Evolutionary conservation across 2,888 invertebrate genomes (phyloP).

Genomic region (Orchesellides sinensis): DNA sequence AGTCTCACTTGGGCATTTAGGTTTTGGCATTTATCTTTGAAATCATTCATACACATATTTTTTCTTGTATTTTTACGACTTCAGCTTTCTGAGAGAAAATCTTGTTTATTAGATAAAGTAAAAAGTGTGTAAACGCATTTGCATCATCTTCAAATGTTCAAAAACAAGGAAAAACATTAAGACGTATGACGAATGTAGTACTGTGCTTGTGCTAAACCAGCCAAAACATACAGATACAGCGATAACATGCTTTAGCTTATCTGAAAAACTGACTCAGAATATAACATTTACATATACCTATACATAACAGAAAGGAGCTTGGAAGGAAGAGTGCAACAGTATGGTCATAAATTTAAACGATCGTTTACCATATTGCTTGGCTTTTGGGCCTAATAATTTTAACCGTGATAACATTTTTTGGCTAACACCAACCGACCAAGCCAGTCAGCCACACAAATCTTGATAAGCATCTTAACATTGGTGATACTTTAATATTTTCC

Average conservation of each 20-base stretch:
- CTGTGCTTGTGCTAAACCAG: too few relatives aligned
- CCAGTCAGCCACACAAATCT: neutral
- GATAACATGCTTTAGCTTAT: neutral
- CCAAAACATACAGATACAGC: too few relatives aligned
- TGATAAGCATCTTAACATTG: neutral
- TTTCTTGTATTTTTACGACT: too few relatives aligned
- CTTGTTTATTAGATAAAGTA: neutral
- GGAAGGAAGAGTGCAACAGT: slow-evolving; percentile 43
- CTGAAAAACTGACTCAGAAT: neutral
- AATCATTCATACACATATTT: slow-evolving; percentile 29
- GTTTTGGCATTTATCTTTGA: slow-evolving; percentile 37
- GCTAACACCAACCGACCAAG: neutral
- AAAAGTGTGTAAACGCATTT: slow-evolving; percentile 1
- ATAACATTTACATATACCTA: neutral
- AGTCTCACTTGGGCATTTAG: slow-evolving; percentile 20
- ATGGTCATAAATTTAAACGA: slow-evolving; percentile 48
- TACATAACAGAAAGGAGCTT: neutral
- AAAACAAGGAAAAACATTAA: too few relatives aligned
- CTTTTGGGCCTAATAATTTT: slow-evolving; percentile 43
- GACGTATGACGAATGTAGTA: too few relatives aligned
- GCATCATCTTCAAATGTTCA: neutral
- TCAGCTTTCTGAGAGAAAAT: neutral
- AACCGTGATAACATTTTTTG: slow-evolving; percentile 27
- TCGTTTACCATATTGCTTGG: slow-evolving; percentile 48
- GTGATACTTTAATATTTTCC: neutral